Evolutionary conservation across 2,113 vertebrate genomes (phyloP).

Genomic region (Rhizomys pruinosus): DNA sequence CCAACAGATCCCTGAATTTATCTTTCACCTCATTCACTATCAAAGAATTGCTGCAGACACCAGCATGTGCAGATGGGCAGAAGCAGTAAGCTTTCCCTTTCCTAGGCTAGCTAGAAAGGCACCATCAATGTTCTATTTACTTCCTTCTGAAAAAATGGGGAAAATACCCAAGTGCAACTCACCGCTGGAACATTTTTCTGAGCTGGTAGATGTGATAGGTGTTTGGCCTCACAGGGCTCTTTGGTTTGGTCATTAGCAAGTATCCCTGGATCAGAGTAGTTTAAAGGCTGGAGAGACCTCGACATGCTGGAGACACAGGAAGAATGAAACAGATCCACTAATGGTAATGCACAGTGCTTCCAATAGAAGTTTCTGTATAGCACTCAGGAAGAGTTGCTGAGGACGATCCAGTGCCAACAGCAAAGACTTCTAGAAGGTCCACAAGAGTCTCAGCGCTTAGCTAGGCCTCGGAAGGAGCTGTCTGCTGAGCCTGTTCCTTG

Average conservation of each 20-base stretch:
- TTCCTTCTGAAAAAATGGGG: not conserved
- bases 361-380: not conserved
- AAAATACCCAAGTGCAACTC: constrained; percentile 2
- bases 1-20: not conserved
- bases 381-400: not conserved
- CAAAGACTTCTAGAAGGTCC: not conserved
- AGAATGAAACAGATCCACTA: constrained; percentile 23
- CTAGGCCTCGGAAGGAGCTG: not conserved
- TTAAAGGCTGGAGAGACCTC: constrained; percentile 53
- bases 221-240: not conserved
- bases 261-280: constrained; percentile 42
- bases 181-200: constrained; percentile 31
- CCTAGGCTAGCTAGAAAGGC: not conserved
- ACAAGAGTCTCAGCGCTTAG: not conserved
- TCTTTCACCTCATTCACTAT: not conserved
- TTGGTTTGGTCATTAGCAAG: constrained; percentile 34
- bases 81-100: not conserved
- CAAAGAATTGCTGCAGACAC: not conserved
- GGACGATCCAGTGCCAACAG: not conserved
- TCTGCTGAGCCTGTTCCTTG: constrained; percentile 1
- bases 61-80: not conserved
- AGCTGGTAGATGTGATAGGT: not conserved
- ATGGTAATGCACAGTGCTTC: constrained; percentile 43
- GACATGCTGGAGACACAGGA: constrained; percentile 28
- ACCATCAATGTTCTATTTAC: not conserved